phyloP scores from a whole-genome alignment of 1,140 invertebrate species.

The Pteromalus puparum region DNA sequence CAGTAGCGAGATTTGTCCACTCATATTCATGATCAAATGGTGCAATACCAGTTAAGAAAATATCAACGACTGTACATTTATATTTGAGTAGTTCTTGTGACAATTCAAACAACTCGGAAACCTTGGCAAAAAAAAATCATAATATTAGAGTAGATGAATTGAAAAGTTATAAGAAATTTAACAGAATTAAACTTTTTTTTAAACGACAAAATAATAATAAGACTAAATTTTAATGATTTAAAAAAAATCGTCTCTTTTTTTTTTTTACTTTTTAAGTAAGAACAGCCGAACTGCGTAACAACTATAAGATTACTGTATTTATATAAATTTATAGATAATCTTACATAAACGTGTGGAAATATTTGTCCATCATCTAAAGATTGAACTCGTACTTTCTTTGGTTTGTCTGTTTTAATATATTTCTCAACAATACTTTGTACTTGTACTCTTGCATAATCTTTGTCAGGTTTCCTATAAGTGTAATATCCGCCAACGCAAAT shows the following conservation, averaged over 20 bases:
- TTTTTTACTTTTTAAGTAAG: constrained; percentile 17
- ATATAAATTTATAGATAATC: background rate
- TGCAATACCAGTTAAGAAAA: constrained; percentile 63
- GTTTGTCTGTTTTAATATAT: constrained; percentile 47
- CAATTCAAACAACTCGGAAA: constrained; percentile 61
- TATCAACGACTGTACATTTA: constrained; percentile 64
- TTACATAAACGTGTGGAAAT: constrained; percentile 57
- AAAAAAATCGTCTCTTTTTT: too few relatives aligned
- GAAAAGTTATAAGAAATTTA: background rate
- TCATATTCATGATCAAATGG: constrained; percentile 68
- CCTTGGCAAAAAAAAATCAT: constrained; percentile 56
- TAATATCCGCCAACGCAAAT: constrained; percentile 62
- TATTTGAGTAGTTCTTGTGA: constrained; percentile 61
- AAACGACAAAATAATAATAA: too few relatives aligned
- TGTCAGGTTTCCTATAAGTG: constrained; percentile 58
- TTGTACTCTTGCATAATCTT: constrained; percentile 66
- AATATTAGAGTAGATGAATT: constrained; percentile 16
- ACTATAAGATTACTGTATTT: too few relatives aligned
- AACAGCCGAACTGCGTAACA: too few relatives aligned
- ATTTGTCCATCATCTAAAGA: constrained; percentile 67
- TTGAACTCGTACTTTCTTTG: constrained; percentile 58
- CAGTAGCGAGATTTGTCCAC: constrained; percentile 64
- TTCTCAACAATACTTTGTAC: constrained; percentile 60
- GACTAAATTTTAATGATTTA: too few relatives aligned
- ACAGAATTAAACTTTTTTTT: background rate